Base-by-base conservation (phyloP, 2,113 vertebrate genomes). In the Oriolus oriolus region DNA sequence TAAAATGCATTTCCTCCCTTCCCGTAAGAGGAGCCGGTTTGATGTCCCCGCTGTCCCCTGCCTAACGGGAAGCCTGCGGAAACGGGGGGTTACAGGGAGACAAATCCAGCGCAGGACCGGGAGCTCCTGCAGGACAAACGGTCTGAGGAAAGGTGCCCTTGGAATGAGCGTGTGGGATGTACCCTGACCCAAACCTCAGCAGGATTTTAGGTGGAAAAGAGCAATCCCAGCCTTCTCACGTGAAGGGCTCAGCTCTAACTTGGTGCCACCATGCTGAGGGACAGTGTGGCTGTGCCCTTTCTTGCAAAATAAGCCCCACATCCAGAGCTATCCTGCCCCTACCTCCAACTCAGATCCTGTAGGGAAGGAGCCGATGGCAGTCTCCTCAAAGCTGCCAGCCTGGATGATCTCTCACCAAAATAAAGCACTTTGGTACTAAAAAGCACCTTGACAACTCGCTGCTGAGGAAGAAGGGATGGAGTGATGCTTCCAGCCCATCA, bases 21-120 rank as follows among this genome's bases (percentile, higher is more conserved):
- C 79, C 85, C 7, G 9, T 77, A 73, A 93, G 69, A 76, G 28
- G 13, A 56, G 42, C 26, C 0, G 0, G 41, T 14, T 14, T 8
- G 49, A 39, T 69, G 50, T 42, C 71, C 16, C 52, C 23, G 81
- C 56, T 69, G 60, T 0, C 11, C 50, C 28, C 79, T 22, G 42
- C 63, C 54, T 53, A 11, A 56, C 0, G 1, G 47, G 60, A 26
- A 89, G n/a, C 45, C 35, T 9, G 1, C 0, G 1, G 69, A 75
- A 87, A 52, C 0, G 1, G 18, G 4, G 50, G 59, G 13, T 44
- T 17, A 14, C 2, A 31, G 33, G 30, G 41, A 54, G 9, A 39
- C 5, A 21, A 65, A 66, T 9, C 64, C 76, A 65, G 56, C 0
- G 0, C 42, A 47, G 47, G 18, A 63, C 8, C 0, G 0, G 70